A percentile compares a stretch with the other conserved stretches of the same genome.
Evolutionary conservation across 1,140 invertebrate genomes (phyloP).

Genomic region (Maconellicoccus hirsutus): DNA sequence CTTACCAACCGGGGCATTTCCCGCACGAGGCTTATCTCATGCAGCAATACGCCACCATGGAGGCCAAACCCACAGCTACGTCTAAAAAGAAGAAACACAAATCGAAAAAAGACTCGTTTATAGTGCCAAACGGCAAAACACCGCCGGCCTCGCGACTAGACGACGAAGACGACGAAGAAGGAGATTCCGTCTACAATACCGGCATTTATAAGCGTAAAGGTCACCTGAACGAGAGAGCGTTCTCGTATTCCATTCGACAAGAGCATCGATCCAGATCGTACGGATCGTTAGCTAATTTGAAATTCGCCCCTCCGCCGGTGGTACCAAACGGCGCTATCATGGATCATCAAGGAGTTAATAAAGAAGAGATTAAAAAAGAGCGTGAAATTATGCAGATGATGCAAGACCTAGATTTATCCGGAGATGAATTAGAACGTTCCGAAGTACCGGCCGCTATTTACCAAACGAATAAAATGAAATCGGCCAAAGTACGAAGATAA

Average conservation of each 20-base stretch:
- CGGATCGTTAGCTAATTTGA: constrained; percentile 74
- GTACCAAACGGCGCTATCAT: constrained; percentile 29
- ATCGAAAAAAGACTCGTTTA: constrained; percentile 33
- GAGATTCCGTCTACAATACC: constrained; percentile 67
- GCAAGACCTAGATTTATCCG: constrained; percentile 69
- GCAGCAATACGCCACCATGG: constrained; percentile 45
- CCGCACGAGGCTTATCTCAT: constrained; percentile 48
- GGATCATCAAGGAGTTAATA: constrained; percentile 28
- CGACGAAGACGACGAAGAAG: constrained; percentile 30
- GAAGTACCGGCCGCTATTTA: constrained; percentile 11
- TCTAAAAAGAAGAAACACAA: constrained; percentile 35
- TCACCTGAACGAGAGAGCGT: constrained; percentile 83
- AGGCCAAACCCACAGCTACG: constrained; percentile 33
- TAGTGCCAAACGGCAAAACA: constrained; percentile 34
- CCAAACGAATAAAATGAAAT: not conserved
- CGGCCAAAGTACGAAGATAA: constrained; percentile 9
- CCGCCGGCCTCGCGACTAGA: constrained; percentile 34
- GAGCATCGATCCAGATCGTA: constrained; percentile 82
- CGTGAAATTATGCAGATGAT: constrained; percentile 84
- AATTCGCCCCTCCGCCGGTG: constrained; percentile 53
- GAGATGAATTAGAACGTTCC: constrained; percentile 53
- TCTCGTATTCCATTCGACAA: constrained; percentile 85
- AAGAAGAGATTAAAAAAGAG: constrained; percentile 69
- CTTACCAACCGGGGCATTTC: constrained; percentile 48
- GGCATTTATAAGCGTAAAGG: constrained; percentile 81